phyloP scores from a whole-genome alignment of 2,113 vertebrate species.

The Pan troglodytes region DNA sequence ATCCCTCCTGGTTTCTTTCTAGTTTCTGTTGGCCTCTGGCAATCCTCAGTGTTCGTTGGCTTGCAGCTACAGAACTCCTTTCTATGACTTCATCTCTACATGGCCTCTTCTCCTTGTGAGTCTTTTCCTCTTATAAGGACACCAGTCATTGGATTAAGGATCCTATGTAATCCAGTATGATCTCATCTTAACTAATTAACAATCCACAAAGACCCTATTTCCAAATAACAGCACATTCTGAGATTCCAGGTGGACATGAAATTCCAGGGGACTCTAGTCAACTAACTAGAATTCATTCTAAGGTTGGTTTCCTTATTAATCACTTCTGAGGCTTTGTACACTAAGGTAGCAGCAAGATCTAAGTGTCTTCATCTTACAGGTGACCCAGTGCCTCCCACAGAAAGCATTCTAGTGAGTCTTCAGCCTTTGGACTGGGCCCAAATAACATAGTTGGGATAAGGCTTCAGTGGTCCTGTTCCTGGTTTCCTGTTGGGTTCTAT shows the following conservation, averaged over 20 bases:
- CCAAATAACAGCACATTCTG: background rate
- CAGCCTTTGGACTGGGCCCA: background rate
- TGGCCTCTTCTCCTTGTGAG: background rate
- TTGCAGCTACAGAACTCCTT: background rate
- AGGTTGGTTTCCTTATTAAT: background rate
- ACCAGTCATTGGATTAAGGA: background rate
- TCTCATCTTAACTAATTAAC: background rate
- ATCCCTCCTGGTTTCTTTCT: background rate
- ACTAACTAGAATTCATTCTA: background rate
- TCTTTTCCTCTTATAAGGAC: background rate
- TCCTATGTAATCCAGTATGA: background rate
- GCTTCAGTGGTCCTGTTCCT: background rate
- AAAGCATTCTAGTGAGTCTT: background rate
- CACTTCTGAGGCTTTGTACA: background rate
- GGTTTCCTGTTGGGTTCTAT: background rate
- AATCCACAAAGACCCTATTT: background rate
- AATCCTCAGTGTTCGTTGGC: background rate
- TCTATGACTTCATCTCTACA: background rate
- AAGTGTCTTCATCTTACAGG: background rate
- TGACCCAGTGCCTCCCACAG: fast-evolving
- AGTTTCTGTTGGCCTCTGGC: fast-evolving
- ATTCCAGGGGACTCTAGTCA: background rate
- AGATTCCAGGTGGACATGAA: background rate
- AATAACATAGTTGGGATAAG: background rate
- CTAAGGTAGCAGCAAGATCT: background rate